phyloP scores from a whole-genome alignment of 2,113 vertebrate genomes.

The Sitta europaea region DNA sequence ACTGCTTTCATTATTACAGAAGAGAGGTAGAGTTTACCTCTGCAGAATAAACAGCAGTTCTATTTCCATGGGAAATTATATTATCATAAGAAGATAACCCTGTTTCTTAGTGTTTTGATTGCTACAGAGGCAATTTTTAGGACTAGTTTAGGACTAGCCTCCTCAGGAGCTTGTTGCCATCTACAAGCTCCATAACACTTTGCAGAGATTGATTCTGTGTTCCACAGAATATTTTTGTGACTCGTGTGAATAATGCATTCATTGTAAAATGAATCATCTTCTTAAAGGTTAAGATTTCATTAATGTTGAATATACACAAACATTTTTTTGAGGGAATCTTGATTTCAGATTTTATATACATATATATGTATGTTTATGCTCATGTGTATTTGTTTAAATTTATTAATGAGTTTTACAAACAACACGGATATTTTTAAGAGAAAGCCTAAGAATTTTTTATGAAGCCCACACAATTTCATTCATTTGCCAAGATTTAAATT shows the following conservation, averaged over 20 bases:
- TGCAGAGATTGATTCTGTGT: background rate
- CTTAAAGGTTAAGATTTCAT: background rate
- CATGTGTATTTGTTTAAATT: background rate
- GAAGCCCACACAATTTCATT: background rate
- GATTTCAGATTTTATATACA: background rate
- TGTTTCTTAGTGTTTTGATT: background rate
- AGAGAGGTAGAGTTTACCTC: background rate
- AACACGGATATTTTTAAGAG: background rate
- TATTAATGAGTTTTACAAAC: background rate
- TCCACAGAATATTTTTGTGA: background rate
- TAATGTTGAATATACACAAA: background rate
- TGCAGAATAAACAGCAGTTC: background rate
- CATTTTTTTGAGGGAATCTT: background rate
- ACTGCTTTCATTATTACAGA: background rate
- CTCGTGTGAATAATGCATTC: background rate
- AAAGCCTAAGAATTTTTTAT: background rate
- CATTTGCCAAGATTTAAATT: background rate
- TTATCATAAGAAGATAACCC: background rate
- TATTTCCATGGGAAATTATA: background rate
- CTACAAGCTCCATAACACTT: background rate
- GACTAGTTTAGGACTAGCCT: background rate
- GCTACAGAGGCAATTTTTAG: background rate
- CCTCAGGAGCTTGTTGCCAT: background rate
- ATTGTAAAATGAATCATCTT: background rate
- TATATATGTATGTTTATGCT: background rate